phyloP scores from a whole-genome alignment of 2,888 invertebrate species.

The Fabriciana adippe region DNA sequence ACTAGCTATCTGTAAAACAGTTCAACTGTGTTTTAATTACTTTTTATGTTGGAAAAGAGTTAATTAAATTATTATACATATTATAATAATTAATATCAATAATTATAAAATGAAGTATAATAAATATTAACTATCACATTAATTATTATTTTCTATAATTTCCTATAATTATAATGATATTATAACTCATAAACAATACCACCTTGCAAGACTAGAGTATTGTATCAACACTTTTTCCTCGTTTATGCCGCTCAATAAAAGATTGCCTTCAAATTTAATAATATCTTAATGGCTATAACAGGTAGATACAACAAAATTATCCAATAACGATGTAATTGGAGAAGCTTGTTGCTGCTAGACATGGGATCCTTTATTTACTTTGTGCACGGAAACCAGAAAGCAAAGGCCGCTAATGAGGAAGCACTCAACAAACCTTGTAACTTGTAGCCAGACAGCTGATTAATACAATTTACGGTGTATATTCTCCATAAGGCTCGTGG shows the following conservation, averaged over 20 bases:
- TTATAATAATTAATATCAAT: too few relatives aligned
- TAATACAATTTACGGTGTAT: slow-evolving; percentile 4
- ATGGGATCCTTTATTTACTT: slow-evolving; percentile 4
- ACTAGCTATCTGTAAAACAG: too few relatives aligned
- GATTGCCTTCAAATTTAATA: not conserved
- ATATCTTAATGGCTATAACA: not conserved
- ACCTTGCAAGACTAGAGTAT: too few relatives aligned
- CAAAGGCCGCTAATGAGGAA: slow-evolving; percentile 19
- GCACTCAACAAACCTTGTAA: slow-evolving; percentile 18
- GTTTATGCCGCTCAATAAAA: not conserved
- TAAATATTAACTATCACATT: too few relatives aligned
- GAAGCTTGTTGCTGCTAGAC: slow-evolving; percentile 10
- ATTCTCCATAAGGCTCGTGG: not conserved
- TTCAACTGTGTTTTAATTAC: too few relatives aligned
- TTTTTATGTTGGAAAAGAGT: too few relatives aligned
- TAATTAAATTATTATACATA: too few relatives aligned
- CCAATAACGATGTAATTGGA: slow-evolving; percentile 6
- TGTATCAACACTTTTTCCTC: too few relatives aligned
- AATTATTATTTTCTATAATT: too few relatives aligned
- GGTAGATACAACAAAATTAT: not conserved
- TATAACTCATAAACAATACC: too few relatives aligned
- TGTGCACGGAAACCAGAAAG: not conserved
- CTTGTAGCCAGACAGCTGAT: slow-evolving; percentile 12
- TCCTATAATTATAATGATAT: too few relatives aligned
- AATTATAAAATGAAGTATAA: too few relatives aligned